Percentiles rank a stretch among this genome's conserved stretches.
phyloP scores from a whole-genome alignment of 2,888 invertebrate species.

The Ditula angustiorana region DNA sequence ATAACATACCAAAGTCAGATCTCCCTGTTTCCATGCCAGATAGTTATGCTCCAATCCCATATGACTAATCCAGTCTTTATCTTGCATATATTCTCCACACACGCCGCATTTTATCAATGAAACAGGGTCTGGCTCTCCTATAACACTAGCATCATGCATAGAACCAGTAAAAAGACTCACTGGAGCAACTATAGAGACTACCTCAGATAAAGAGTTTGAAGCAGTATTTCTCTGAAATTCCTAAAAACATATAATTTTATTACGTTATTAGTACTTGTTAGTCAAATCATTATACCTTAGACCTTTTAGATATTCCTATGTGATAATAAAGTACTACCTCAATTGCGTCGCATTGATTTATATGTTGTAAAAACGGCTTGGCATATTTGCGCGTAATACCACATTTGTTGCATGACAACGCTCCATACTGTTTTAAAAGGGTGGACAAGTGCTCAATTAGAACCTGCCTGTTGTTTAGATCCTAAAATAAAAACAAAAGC shows the following conservation, averaged over 20 bases:
- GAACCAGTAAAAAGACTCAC: no score
- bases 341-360: conserved; percentile 4
- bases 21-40: conserved; percentile 62
- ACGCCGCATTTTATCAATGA: no score
- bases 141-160: no score
- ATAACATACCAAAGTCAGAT: conserved; percentile 51
- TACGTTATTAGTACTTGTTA: no score
- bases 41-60: conserved; percentile 59
- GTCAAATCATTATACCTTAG: no score
- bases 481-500: neutral
- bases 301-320: no score
- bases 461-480: neutral
- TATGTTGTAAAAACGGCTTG: conserved; percentile 15
- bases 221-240: neutral
- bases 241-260: neutral
- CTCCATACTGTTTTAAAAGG: conserved; percentile 4
- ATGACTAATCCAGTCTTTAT: conserved; percentile 58
- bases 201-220: neutral
- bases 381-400: conserved; percentile 1
- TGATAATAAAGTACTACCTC: neutral
- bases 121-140: no score
- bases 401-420: conserved; percentile 8
- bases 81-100: no score
- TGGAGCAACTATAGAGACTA: neutral
- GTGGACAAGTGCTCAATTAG: neutral